These are phyloP conservation scores for Drosophila heteroneura DNA, from an alignment of 2,888 invertebrate genomes.

Conservation along the genomic window DNA sequence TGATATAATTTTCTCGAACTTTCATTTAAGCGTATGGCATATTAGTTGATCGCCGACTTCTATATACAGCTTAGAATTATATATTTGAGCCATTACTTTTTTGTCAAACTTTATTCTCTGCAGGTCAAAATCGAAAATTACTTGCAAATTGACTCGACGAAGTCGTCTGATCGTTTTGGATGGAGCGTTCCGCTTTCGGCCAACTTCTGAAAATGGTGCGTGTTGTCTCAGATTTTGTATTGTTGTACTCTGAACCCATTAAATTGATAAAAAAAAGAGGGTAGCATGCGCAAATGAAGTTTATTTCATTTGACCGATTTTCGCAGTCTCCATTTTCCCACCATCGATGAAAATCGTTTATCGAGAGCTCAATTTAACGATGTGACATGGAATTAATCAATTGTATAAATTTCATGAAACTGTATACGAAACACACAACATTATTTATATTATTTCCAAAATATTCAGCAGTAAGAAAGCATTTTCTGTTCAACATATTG, in stretches of 20 bases:
- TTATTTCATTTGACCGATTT: not conserved
- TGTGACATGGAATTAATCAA: not conserved
- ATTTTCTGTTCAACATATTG: not conserved
- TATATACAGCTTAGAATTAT: not conserved
- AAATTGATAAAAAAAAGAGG: not conserved
- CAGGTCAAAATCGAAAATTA: conserved; percentile 22
- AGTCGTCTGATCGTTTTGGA: conserved; percentile 30
- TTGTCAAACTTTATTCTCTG: not conserved
- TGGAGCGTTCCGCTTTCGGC: conserved; percentile 41
- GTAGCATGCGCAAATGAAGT: not conserved
- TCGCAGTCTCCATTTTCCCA: not conserved
- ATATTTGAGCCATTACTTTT: not conserved
- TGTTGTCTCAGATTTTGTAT: conserved; percentile 44
- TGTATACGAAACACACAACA: not conserved
- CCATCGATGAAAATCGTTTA: not conserved
- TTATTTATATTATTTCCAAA: not conserved
- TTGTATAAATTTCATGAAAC: not conserved
- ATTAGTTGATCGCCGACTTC: not conserved
- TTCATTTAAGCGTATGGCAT: not conserved
- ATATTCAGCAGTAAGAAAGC: not conserved
- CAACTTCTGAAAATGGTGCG: conserved; percentile 48
- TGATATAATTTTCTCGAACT: not conserved
- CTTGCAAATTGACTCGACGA: conserved; percentile 34
- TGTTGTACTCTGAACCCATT: not conserved
- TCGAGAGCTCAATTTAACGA: not conserved